phyloP scores from a whole-genome alignment of 2,888 invertebrate genomes.

The Cryptocheilus praepositus region DNA sequence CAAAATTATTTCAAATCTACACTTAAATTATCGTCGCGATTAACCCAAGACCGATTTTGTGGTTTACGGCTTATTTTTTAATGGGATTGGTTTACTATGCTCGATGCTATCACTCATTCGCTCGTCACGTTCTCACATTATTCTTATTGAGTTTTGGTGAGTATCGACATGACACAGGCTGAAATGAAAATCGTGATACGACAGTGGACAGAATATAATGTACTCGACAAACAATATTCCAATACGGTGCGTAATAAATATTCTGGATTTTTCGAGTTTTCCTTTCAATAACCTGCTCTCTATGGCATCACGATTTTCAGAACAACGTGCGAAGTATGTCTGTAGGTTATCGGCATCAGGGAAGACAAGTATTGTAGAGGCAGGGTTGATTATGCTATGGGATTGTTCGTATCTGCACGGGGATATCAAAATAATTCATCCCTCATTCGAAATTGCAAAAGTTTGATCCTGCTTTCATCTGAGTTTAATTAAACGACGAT shows the following conservation, averaged over 20 bases:
- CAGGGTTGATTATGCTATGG: conserved; percentile 28
- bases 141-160: no score
- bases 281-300: background rate
- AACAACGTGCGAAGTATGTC: conserved; percentile 9
- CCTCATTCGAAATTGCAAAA: no score
- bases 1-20: conserved; percentile 49
- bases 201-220: no score
- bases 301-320: background rate
- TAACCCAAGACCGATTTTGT: conserved; percentile 19
- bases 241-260: background rate
- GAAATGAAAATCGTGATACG: no score
- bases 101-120: no score
- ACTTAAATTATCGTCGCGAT: conserved; percentile 38
- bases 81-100: no score
- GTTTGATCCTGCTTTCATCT: no score
- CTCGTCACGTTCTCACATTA: no score
- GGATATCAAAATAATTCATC: background rate
- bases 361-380: conserved; percentile 50
- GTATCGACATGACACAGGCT: no score
- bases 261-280: background rate
- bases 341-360: conserved; percentile 34
- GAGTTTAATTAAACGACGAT: no score
- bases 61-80: conserved; percentile 6
- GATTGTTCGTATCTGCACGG: conserved; percentile 5
- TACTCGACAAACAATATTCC: background rate